These are phyloP conservation scores for Okapia johnstoni DNA, from an alignment of 2,113 vertebrate genomes.

Conservation along the genomic window DNA sequence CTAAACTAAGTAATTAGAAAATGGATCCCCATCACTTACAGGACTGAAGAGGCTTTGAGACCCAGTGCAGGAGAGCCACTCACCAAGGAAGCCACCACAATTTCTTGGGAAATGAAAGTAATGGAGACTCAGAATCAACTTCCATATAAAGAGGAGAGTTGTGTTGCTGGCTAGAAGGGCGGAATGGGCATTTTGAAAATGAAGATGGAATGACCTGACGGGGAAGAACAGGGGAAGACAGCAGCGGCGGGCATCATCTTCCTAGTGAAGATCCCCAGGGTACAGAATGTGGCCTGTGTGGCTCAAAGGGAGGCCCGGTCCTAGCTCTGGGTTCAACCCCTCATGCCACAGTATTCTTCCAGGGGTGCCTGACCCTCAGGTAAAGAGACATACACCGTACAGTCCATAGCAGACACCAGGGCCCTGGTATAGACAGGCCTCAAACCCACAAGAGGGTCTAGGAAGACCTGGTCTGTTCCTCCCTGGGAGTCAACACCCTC, in stretches of 20 bases:
- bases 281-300: background rate
- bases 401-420: background rate
- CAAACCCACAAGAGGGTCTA: background rate
- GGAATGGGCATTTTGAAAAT: background rate
- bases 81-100: background rate
- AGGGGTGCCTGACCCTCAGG: background rate
- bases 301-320: background rate
- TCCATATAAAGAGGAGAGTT: background rate
- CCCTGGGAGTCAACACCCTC: background rate
- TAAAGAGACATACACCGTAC: background rate
- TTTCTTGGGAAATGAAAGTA: background rate
- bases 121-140: background rate
- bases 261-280: accelerated
- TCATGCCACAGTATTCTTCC: background rate
- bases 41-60: background rate
- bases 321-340: background rate
- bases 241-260: accelerated
- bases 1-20: background rate
- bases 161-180: background rate
- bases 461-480: background rate
- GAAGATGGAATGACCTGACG: background rate
- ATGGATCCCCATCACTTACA: background rate
- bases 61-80: background rate
- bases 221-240: too few relatives aligned
- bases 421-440: background rate